These are phyloP conservation scores for Tenebrosternarchus preto DNA, from an alignment of 2,113 vertebrate species.

Conservation along the genomic window DNA sequence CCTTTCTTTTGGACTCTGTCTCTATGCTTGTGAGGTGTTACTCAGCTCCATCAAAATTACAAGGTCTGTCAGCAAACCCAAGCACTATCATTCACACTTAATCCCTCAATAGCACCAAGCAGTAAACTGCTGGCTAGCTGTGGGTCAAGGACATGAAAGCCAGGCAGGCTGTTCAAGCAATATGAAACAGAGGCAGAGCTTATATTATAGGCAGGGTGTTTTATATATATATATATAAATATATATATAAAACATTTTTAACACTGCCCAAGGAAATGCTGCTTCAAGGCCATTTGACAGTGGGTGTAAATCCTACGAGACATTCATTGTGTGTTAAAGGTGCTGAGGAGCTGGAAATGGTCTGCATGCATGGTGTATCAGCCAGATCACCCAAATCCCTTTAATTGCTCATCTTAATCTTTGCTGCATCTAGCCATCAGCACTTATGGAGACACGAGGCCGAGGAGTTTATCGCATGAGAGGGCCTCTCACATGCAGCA, in stretches of 20 bases:
- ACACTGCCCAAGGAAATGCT: conserved; percentile 11
- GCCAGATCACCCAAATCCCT: background rate
- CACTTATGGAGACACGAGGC: conserved; percentile 6
- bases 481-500: conserved; percentile 5
- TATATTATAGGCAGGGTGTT: conserved; percentile 19
- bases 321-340: conserved; percentile 27
- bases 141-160: conserved; percentile 4
- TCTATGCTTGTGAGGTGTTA: background rate
- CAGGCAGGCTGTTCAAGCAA: conserved; percentile 6
- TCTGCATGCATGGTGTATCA: background rate
- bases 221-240: background rate
- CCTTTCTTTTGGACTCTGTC: background rate
- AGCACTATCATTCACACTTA: conserved; percentile 3
- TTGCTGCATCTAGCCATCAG: background rate
- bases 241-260: conserved; percentile 3
- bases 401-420: conserved; percentile 29
- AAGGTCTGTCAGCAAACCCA: conserved; percentile 11
- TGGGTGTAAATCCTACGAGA: conserved; percentile 44
- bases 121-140: conserved; percentile 15
- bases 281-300: conserved; percentile 23
- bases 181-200: background rate
- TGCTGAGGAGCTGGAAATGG: conserved; percentile 30
- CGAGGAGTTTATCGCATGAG: conserved; percentile 28
- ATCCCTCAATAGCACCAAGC: conserved; percentile 25
- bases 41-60: background rate